Conservation (phyloP, 1,140 invertebrate genomes). For the Battus philenor region DNA sequence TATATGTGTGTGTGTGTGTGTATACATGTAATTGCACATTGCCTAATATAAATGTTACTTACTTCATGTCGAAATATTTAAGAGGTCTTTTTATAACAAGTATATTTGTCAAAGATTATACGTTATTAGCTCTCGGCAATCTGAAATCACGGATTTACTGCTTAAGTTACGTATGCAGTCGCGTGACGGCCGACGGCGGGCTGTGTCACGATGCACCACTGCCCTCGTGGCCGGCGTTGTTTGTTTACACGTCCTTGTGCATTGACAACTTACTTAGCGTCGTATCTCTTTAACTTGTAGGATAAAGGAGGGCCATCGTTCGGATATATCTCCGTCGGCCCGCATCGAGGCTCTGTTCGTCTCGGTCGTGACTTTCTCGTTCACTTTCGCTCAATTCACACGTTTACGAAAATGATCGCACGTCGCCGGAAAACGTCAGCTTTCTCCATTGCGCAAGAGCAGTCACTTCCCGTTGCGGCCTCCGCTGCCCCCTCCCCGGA, state of each 20-base stretch:
- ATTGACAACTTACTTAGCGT: neutral
- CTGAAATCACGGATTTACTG: neutral
- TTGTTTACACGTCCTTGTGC: slow-evolving; percentile 7
- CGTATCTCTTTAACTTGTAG: no score
- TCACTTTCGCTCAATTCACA: slow-evolving; percentile 70
- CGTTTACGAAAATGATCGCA: slow-evolving; percentile 69
- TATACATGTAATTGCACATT: no score
- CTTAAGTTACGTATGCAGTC: neutral
- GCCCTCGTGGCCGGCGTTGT: slow-evolving; percentile 4
- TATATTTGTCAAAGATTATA: no score
- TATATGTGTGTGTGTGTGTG: no score
- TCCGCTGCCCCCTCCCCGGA: slow-evolving; percentile 15
- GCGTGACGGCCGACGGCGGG: neutral
- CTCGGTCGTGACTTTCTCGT: slow-evolving; percentile 40
- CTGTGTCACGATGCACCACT: slow-evolving; percentile 5
- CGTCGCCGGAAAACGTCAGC: slow-evolving; percentile 60
- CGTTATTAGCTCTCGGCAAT: neutral
- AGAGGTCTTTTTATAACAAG: no score
- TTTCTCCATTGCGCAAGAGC: slow-evolving; percentile 65
- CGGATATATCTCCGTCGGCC: slow-evolving; percentile 1
- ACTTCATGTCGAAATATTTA: no score
- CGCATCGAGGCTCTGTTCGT: slow-evolving; percentile 6
- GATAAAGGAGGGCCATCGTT: slow-evolving; percentile 2
- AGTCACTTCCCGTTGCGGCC: slow-evolving; percentile 51
- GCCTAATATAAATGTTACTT: no score